These are phyloP conservation scores for Fabriciana adippe DNA, from an alignment of 2,888 invertebrate genomes.

Conservation along the genomic window DNA sequence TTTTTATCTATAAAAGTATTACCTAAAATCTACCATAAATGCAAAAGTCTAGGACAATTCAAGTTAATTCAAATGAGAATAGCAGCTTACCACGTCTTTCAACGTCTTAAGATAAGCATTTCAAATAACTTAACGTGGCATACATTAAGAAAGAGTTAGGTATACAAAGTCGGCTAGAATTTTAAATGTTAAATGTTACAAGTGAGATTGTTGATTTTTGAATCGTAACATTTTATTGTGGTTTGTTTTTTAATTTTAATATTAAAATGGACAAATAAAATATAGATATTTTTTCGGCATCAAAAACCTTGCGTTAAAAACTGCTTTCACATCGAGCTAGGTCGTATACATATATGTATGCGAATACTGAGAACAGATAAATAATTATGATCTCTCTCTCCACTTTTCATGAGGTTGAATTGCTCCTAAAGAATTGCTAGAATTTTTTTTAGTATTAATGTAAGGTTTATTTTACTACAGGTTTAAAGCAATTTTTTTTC, in stretches of 20 bases:
- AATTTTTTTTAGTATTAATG: too few relatives aligned
- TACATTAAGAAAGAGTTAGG: conserved; percentile 7
- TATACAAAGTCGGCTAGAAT: conserved; percentile 8
- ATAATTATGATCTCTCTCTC: too few relatives aligned
- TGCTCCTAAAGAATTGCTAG: too few relatives aligned
- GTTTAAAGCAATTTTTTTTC: too few relatives aligned
- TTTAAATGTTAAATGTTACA: conserved; percentile 11
- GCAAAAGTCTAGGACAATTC: conserved; percentile 14
- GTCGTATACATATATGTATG: too few relatives aligned
- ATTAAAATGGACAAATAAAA: not conserved
- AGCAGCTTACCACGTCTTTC: conserved; percentile 25
- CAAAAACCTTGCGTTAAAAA: too few relatives aligned
- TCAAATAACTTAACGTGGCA: conserved; percentile 24
- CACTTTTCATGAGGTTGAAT: too few relatives aligned
- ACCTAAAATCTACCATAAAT: conserved; percentile 4
- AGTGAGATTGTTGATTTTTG: conserved; percentile 4
- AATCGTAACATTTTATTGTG: conserved; percentile 5
- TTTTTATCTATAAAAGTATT: too few relatives aligned
- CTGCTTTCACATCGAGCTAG: too few relatives aligned
- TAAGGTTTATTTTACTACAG: too few relatives aligned
- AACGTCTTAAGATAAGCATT: conserved; percentile 27
- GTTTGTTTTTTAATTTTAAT: not conserved
- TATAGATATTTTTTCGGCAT: too few relatives aligned
- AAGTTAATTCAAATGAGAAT: conserved; percentile 26
- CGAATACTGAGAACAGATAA: too few relatives aligned